Evolutionary conservation across 2,113 vertebrate species (phyloP).

Genomic region (Laticauda colubrina): DNA sequence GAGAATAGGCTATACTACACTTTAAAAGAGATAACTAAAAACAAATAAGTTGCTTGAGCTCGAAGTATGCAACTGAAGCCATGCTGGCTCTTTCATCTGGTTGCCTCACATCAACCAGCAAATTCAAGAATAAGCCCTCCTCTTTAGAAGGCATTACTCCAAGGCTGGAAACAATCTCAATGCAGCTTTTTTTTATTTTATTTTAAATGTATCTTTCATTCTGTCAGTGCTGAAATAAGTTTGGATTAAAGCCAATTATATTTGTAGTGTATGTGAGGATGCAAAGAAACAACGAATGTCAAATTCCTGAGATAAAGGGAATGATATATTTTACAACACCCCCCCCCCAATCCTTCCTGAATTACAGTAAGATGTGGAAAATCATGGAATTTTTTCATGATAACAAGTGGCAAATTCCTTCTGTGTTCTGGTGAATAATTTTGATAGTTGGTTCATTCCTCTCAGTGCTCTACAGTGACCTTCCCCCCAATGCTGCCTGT

Average conservation of each 20-base stretch:
- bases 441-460: neutral
- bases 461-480: neutral
- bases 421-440: neutral
- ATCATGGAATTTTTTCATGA: neutral
- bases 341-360: conserved; percentile 37
- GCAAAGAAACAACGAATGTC: conserved; percentile 53
- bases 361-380: conserved; percentile 48
- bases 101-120: conserved; percentile 58
- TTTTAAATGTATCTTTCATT: conserved; percentile 9
- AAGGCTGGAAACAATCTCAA: conserved; percentile 64
- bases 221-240: conserved; percentile 58
- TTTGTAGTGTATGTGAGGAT: conserved; percentile 57
- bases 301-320: conserved; percentile 37
- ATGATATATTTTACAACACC: conserved; percentile 37
- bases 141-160: conserved; percentile 58
- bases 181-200: conserved; percentile 50
- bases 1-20: conserved; percentile 66
- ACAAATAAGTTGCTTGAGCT: conserved; percentile 53
- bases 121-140: conserved; percentile 48
- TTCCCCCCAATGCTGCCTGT: neutral
- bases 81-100: conserved; percentile 66
- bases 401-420: too few species aligned
- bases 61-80: conserved; percentile 63
- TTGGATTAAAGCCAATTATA: conserved; percentile 66
- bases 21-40: conserved; percentile 67